Percentiles rank a stretch among this genome's conserved stretches.
Conservation (phyloP, 2,888 invertebrate species). For the Calameuta pallipes region DNA sequence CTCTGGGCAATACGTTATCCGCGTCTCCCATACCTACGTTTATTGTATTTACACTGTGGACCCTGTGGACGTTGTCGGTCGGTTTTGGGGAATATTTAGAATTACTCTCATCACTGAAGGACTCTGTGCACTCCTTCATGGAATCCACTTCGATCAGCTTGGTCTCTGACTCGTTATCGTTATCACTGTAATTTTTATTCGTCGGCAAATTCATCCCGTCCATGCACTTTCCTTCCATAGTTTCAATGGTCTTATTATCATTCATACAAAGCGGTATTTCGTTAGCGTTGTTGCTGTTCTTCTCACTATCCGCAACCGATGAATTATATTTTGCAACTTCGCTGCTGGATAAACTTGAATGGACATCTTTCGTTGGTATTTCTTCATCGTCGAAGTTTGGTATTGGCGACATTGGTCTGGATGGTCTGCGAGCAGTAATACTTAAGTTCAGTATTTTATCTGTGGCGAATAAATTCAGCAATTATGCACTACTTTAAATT, state of each 20-base stretch:
- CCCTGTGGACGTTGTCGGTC: slow-evolving; percentile 54
- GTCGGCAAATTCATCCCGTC: slow-evolving; percentile 42
- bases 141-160: slow-evolving; percentile 53
- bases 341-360: slow-evolving; percentile 37
- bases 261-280: slow-evolving; percentile 45
- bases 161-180: slow-evolving; percentile 37
- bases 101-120: slow-evolving; percentile 34
- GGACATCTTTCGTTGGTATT: slow-evolving; percentile 39
- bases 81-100: slow-evolving; percentile 41
- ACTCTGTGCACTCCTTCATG: slow-evolving; percentile 41
- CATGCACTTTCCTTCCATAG: slow-evolving; percentile 57
- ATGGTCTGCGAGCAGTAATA: slow-evolving; percentile 68
- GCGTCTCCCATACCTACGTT: slow-evolving; percentile 61
- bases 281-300: slow-evolving; percentile 41
- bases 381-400: slow-evolving; percentile 71
- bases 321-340: slow-evolving; percentile 29
- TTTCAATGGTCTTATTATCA: slow-evolving; percentile 56
- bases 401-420: slow-evolving; percentile 79
- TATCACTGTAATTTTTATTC: slow-evolving; percentile 48
- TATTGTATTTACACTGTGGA: slow-evolving; percentile 57
- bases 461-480: not conserved
- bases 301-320: slow-evolving; percentile 28
- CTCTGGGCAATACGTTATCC: slow-evolving; percentile 73
- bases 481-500: slow-evolving; percentile 18
- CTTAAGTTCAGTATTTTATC: too few species aligned